Percentiles rank a stretch among this genome's conserved stretches.
These are phyloP conservation scores for Drosophila guanche DNA, from an alignment of 1,140 invertebrate species.

Conservation along the genomic window DNA sequence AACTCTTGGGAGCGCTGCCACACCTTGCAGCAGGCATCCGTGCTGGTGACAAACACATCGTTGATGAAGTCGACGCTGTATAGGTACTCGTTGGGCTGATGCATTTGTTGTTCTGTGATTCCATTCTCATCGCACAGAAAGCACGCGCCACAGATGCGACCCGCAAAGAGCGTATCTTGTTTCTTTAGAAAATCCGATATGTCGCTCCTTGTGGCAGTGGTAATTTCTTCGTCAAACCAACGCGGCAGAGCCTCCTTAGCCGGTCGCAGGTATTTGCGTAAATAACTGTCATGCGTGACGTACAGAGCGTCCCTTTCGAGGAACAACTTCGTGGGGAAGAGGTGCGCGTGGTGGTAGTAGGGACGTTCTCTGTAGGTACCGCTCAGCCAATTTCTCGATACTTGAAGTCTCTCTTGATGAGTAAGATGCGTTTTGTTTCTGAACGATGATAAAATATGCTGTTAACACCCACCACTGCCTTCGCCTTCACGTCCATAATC, in stretches of 20 bases:
- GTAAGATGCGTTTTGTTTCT: constrained; percentile 55
- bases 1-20: constrained; percentile 72
- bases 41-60: constrained; percentile 66
- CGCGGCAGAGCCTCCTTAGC: constrained; percentile 54
- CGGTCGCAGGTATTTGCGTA: constrained; percentile 66
- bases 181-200: constrained; percentile 73
- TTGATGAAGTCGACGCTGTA: constrained; percentile 69
- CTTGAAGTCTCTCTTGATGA: constrained; percentile 57
- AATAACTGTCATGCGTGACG: constrained; percentile 62
- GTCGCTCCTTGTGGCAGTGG: constrained; percentile 48
- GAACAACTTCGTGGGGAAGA: constrained; percentile 73
- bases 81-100: constrained; percentile 65
- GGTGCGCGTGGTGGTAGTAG: constrained; percentile 71
- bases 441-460: background rate
- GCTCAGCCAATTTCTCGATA: constrained; percentile 68
- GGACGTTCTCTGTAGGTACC: constrained; percentile 63
- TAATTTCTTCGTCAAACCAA: constrained; percentile 58
- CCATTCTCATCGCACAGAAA: constrained; percentile 57
- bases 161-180: constrained; percentile 73
- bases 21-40: constrained; percentile 60
- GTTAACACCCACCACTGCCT: too few species aligned
- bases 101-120: constrained; percentile 64
- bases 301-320: constrained; percentile 63
- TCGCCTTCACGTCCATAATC: too few species aligned
- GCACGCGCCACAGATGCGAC: constrained; percentile 60